A percentile compares a stretch with the other conserved stretches of the same genome.
phyloP scores from a whole-genome alignment of 2,113 vertebrate species.

The Paramormyrops kingsleyae region DNA sequence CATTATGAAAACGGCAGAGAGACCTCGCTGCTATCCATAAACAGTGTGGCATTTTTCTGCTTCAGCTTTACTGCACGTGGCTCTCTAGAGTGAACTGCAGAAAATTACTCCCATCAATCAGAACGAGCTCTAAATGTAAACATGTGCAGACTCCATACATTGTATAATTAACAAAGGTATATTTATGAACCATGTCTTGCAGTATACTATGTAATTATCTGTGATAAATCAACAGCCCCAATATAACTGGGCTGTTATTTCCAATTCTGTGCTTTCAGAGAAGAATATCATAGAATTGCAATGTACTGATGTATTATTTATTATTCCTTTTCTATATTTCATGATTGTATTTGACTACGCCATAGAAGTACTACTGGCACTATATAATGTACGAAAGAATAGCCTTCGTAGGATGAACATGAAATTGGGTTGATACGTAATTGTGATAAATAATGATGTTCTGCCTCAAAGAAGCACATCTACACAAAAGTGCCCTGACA shows the following conservation, averaged over 20 bases:
- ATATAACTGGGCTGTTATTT: neutral
- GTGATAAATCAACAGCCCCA: neutral
- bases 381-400: neutral
- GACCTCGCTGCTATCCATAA: neutral
- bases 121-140: neutral
- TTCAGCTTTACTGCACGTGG: neutral
- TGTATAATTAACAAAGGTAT: neutral
- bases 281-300: neutral
- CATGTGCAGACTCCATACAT: neutral
- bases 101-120: neutral
- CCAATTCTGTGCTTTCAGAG: neutral
- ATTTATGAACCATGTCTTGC: neutral
- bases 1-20: neutral
- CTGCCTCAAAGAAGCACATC: neutral
- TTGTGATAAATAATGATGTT: slow-evolving; percentile 6
- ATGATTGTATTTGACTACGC: neutral
- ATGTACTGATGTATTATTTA: neutral
- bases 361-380: neutral
- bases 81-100: neutral
- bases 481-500: neutral
- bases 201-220: neutral
- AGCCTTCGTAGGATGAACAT: neutral
- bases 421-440: neutral
- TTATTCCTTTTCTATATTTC: neutral
- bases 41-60: neutral